phyloP scores from a whole-genome alignment of 2,113 vertebrate species.

The Gymnorhina tibicen region DNA sequence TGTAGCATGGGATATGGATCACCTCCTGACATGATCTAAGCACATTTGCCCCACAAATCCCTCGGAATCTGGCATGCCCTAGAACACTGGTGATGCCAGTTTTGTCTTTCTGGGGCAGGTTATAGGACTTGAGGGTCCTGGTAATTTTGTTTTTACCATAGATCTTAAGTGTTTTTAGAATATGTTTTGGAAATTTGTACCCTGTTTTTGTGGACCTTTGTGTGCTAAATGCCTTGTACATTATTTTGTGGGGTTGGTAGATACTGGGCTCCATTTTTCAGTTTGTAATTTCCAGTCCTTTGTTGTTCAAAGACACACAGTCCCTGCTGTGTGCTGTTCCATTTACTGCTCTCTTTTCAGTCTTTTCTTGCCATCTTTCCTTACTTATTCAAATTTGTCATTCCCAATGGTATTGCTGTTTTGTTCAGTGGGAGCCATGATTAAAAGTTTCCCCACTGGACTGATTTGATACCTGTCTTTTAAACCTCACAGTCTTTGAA shows the following conservation, averaged over 20 bases:
- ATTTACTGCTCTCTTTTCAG: conserved; percentile 3
- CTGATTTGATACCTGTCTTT: conserved; percentile 4
- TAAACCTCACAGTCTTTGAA: background rate
- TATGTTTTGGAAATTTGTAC: background rate
- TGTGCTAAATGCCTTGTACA: background rate
- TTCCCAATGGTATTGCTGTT: conserved; percentile 3
- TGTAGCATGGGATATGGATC: background rate
- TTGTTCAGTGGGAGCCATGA: background rate
- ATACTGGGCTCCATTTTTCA: background rate
- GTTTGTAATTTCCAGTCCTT: conserved; percentile 11
- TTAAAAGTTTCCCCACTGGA: background rate
- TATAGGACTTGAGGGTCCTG: background rate
- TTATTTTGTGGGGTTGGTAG: background rate
- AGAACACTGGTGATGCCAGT: background rate
- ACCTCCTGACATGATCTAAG: background rate
- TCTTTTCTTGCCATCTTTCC: background rate
- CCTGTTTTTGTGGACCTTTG: background rate
- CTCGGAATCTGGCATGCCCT: background rate
- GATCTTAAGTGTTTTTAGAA: background rate
- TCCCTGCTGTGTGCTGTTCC: conserved; percentile 27
- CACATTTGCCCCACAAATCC: background rate
- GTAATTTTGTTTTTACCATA: background rate
- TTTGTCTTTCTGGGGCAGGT: background rate
- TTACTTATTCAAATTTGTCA: conserved; percentile 9
- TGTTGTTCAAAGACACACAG: conserved; percentile 18